phyloP scores from a whole-genome alignment of 2,797 vertebrate genomes.

The Prunella strophiata region DNA sequence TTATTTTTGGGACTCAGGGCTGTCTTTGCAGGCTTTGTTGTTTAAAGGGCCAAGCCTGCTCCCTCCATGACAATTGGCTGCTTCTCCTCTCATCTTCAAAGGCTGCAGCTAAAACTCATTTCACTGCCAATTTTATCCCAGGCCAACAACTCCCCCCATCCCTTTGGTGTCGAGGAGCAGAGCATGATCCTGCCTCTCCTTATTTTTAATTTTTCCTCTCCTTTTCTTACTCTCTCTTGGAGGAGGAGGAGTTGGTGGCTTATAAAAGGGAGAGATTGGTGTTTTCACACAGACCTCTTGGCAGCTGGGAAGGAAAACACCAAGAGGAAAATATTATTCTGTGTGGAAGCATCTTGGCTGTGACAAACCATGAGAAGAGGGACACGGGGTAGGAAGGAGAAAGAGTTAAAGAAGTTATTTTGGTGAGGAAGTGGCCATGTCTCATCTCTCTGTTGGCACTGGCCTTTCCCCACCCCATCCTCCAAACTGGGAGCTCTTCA shows the following conservation, averaged over 20 bases:
- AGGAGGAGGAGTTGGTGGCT: neutral
- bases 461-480: neutral
- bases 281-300: neutral
- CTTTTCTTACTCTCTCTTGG: neutral
- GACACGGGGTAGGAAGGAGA: neutral
- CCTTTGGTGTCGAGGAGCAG: neutral
- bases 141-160: neutral
- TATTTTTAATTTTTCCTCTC: neutral
- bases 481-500: neutral
- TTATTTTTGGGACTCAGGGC: slow-evolving; percentile 52
- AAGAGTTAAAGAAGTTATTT: neutral
- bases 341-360: neutral
- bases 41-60: neutral
- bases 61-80: slow-evolving; percentile 24
- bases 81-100: slow-evolving; percentile 66
- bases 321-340: neutral
- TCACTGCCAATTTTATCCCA: slow-evolving; percentile 6
- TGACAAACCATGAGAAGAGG: neutral
- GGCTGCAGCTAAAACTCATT: slow-evolving; percentile 16
- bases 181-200: neutral
- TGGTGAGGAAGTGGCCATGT: neutral
- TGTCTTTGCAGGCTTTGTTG: slow-evolving; percentile 65
- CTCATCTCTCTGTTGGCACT: neutral
- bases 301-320: neutral
- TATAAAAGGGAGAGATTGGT: neutral